A percentile compares a stretch with the other conserved stretches of the same genome.
Conservation (phyloP, 2,797 vertebrate species). For the Cercopithecus diana region DNA sequence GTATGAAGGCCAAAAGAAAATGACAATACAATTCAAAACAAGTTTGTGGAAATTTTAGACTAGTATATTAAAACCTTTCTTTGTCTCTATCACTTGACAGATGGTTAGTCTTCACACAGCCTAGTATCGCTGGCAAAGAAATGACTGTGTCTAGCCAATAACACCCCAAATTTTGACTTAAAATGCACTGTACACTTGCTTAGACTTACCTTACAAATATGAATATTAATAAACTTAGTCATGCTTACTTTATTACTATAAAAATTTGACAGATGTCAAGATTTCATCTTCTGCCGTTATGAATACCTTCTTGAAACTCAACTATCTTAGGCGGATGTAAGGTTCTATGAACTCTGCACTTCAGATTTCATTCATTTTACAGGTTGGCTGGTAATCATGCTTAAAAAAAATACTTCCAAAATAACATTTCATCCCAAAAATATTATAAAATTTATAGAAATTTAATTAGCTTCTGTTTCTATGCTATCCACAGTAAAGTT, state of each 20-base stretch:
- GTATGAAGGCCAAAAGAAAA: conserved; percentile 73
- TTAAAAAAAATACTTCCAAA: conserved; percentile 59
- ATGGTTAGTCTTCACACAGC: conserved; percentile 82
- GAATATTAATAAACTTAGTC: conserved; percentile 47
- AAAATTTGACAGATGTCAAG: conserved; percentile 57
- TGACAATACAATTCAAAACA: conserved; percentile 77
- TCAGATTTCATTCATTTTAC: conserved; percentile 58
- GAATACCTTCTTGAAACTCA: conserved; percentile 47
- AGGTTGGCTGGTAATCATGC: conserved; percentile 9
- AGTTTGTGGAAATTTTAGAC: conserved; percentile 79
- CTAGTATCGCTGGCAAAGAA: conserved; percentile 80
- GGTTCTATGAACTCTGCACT: conserved; percentile 17
- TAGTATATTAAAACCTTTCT: conserved; percentile 73
- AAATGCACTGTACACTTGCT: conserved; percentile 72
- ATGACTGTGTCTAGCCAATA: conserved; percentile 75
- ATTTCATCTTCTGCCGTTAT: conserved; percentile 53
- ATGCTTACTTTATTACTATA: conserved; percentile 40
- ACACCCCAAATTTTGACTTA: conserved; percentile 77
- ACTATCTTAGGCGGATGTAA: background rate
- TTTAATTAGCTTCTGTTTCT: conserved; percentile 57
- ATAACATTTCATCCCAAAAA: conserved; percentile 41
- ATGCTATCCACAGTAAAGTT: conserved; percentile 40
- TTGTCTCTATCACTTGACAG: conserved; percentile 80
- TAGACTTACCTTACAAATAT: conserved; percentile 67
- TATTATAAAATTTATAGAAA: conserved; percentile 36